phyloP scores from a whole-genome alignment of 2,888 invertebrate species.

The Tenthredo scrophulariae region DNA sequence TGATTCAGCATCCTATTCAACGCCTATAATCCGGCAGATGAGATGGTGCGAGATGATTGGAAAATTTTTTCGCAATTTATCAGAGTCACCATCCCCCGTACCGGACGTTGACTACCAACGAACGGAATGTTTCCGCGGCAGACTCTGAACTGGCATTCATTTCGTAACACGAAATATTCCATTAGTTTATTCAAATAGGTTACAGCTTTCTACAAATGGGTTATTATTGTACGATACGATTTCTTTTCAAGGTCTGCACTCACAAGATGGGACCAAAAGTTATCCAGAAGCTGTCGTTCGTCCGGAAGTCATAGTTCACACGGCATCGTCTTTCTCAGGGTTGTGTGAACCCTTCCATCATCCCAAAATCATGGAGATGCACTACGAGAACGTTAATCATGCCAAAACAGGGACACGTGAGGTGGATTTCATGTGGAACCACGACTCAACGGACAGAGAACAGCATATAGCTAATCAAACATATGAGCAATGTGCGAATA shows the following conservation, averaged over 20 bases:
- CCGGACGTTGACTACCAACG: background rate
- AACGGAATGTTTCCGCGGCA: background rate
- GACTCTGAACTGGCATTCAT: background rate
- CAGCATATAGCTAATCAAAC: background rate
- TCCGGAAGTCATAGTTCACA: slow-evolving; percentile 81
- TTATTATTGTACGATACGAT: background rate
- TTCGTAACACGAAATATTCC: background rate
- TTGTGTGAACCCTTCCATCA: slow-evolving; percentile 84
- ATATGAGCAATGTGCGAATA: background rate
- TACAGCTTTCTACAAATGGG: background rate
- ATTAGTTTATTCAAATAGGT: background rate
- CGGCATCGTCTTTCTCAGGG: slow-evolving; percentile 82
- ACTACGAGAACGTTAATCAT: no score
- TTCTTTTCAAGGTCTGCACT: slow-evolving; percentile 77
- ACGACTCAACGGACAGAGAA: background rate
- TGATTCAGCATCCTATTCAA: background rate
- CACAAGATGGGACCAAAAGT: slow-evolving; percentile 84
- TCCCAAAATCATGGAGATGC: slow-evolving; percentile 83
- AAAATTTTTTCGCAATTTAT: background rate
- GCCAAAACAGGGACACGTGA: no score
- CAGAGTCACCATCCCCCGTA: background rate
- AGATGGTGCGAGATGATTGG: background rate
- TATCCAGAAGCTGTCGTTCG: slow-evolving; percentile 84
- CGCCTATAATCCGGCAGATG: background rate
- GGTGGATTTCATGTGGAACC: slow-evolving; percentile 83